Base-by-base conservation (phyloP, 2,113 vertebrate genomes). In the Brachionichthys hirsutus region DNA sequence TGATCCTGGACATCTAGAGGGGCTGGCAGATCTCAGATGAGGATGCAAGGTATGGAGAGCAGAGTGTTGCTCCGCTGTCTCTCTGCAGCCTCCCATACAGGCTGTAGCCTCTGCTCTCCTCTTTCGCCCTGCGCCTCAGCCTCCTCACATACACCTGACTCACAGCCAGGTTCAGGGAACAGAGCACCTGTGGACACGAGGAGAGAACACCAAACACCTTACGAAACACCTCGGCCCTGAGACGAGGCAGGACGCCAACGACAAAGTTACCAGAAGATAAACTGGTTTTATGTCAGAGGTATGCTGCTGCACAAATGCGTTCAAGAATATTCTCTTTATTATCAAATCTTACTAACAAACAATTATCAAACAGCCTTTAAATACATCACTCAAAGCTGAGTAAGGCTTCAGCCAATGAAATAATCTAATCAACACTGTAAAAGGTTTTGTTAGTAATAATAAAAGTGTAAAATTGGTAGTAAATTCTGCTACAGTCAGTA, bases 141-240 rank as follows among this genome's bases (percentile, higher is more conserved):
- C 79, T 83, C 78, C 71, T 89, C 51, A 78, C 74, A 67, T 88
- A 71, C 18, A 85, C 73, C 71, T 80, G 87, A 73, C 78, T 87
- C 70, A 86, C 86, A 15, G 82, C 83, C 79, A 93, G 78, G 57
- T 88, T 85, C 75, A 91, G 77, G 62, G 79, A 86, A 66, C 87
- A 86, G 83, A 90, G 85, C 73, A 91, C 86, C 91, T 93, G 87
- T 65, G 67, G 67, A 84, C 70, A 85, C 75, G 43, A 75, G 73
- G 59, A 71, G 41, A 74, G 55, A 80, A 78, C 75, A 85, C 86
- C 85, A 82, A 75, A 71, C 65, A 67, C 64, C 73, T 67, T 67
- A 79, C 85, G 75, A 75, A 73, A 77, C 64, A 67, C 65, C 48
- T 40, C 57, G 65, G 51, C 73, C 67, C 54, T 42, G 49, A 17